These are phyloP conservation scores for Caenorhabditis becei DNA, from an alignment of 2,888 invertebrate species.

Conservation along the genomic window DNA sequence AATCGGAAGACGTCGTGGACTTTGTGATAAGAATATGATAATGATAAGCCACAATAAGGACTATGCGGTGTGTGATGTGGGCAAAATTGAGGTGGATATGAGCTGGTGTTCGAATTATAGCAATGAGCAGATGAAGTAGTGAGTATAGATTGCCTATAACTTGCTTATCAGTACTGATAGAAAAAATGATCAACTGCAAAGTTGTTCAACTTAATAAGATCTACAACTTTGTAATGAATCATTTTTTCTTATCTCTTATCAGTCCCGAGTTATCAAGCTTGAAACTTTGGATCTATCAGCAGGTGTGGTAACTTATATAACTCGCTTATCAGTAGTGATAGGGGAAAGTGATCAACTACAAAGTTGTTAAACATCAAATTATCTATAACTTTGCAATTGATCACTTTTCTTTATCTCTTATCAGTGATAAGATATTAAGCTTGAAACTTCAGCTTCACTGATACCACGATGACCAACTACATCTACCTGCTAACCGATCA, in stretches of 20 bases:
- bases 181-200: not conserved
- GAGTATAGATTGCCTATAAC: not conserved
- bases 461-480: conserved; percentile 17
- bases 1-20: conserved; percentile 32
- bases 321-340: not conserved
- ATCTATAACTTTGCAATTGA: not conserved
- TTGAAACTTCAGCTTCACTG: conserved; percentile 33
- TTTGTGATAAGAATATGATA: conserved; percentile 35
- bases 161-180: not conserved
- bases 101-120: conserved; percentile 37
- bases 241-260: not conserved
- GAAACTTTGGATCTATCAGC: conserved; percentile 27
- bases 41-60: conserved; percentile 40
- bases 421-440: not conserved
- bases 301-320: no score
- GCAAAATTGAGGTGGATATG: conserved; percentile 38
- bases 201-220: not conserved
- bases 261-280: not conserved
- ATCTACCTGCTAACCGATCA: conserved; percentile 36
- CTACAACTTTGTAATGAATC: not conserved
- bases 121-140: conserved; percentile 49
- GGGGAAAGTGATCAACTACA: not conserved
- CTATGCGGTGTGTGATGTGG: conserved; percentile 35
- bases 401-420: not conserved
- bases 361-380: not conserved